Evolutionary conservation across 2,888 invertebrate species (phyloP), one percentile per base, ranked within the genome.

Genomic region (Drosophila picticornis): DNA sequence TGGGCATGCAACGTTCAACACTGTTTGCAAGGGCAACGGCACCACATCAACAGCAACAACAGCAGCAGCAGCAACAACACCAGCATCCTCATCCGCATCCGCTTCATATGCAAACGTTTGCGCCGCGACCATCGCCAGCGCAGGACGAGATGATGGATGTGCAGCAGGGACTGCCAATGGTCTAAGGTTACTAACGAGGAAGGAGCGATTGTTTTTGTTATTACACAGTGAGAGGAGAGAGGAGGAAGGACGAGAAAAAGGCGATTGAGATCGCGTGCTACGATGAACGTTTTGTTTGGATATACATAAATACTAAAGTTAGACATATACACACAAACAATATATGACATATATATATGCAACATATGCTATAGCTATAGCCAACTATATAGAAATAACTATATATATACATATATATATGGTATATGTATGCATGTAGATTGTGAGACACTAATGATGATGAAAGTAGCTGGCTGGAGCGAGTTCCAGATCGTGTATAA

Each of bases 91-190:
- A 70, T 77, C 72, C 81, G 34, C 78, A 78, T 78, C 53, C 93
- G 57, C 93, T 92, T 83, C 85, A 90, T 43, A 90, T 93, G 82
- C 92, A 93, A 72, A 89, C 93, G 61, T 93, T 93, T 81, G 93
- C 92, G 74, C 92, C 93, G 67, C 92, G 93, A 36, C 93, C 94
- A 67, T 93, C 94, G 71, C 92, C 93, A 34, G 85, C 85, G 50
- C 93, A 93, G 81, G 95, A 95, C 87, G 95, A 95, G 94, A 95
- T 95, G 93, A 95, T 95, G 95, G 95, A 95, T 80, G 95, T 95
- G 77, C 95, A 95, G 93, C 95, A 95, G 93, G 95, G 95, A 91
- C 93, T 95, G 93, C 95, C 95, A 82, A 95, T 95, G 84, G 92
- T 92, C 86, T 93, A 92, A 91, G 85, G 64, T 72, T 78, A 78